Conservation (phyloP, 2,797 vertebrate species). For the Pangasius macronema region DNA sequence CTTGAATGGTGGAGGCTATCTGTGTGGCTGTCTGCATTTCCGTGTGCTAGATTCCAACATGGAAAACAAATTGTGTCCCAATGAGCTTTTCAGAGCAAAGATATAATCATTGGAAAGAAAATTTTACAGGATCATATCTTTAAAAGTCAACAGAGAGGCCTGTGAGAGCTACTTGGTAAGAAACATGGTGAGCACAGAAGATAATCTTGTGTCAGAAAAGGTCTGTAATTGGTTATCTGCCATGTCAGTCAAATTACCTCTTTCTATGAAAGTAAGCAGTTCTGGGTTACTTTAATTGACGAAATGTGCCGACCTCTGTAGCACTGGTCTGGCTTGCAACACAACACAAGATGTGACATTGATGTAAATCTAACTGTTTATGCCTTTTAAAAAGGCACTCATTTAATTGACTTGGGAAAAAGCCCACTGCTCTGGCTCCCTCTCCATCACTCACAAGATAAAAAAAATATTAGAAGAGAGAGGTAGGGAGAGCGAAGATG, state of each 20-base stretch:
- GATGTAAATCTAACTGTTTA: slow-evolving; percentile 23
- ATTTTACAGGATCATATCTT: neutral
- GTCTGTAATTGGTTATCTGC: neutral
- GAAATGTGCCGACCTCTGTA: neutral
- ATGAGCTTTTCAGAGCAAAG: neutral
- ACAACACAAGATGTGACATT: neutral
- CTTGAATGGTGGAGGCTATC: neutral
- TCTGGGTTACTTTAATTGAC: neutral
- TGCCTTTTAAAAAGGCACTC: slow-evolving; percentile 29
- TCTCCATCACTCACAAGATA: slow-evolving; percentile 5
- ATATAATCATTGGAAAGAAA: neutral
- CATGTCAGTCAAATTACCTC: neutral
- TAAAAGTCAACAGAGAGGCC: neutral
- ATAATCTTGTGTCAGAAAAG: neutral
- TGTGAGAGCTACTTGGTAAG: neutral
- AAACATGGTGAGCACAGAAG: neutral
- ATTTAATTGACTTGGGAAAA: slow-evolving; percentile 22
- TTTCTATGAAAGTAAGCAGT: neutral
- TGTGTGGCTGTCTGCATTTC: neutral
- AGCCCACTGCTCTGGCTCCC: slow-evolving; percentile 3
- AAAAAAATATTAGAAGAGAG: slow-evolving; percentile 6
- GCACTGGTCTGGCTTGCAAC: neutral
- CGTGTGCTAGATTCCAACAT: neutral
- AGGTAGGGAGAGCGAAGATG: neutral
- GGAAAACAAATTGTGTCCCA: neutral